Evolutionary conservation across 2,113 vertebrate species (phyloP).

Genomic region (Eolophus roseicapilla): DNA sequence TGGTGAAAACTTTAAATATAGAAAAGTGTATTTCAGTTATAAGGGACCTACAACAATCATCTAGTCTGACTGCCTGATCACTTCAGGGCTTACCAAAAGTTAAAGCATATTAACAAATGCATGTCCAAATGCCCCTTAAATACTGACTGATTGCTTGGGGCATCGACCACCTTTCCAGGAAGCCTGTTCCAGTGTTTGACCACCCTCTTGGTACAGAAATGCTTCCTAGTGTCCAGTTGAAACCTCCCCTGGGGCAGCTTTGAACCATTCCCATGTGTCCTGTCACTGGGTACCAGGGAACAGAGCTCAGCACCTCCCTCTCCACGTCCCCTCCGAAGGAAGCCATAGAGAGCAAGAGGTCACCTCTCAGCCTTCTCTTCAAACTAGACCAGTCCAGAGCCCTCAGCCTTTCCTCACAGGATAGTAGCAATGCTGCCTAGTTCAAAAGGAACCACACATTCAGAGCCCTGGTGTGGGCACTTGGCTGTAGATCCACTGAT

Average conservation of each 20-base stretch:
- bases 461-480: neutral
- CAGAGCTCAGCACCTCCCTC: neutral
- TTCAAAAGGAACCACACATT: rapidly evolving
- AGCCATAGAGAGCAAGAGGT: neutral
- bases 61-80: neutral
- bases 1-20: neutral
- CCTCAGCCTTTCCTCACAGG: rapidly evolving
- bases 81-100: neutral
- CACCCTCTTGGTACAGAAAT: neutral
- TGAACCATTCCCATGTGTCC: rapidly evolving
- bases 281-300: neutral
- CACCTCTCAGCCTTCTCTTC: neutral
- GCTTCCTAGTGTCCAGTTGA: neutral
- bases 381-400: rapidly evolving
- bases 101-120: neutral
- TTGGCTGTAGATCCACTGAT: neutral
- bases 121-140: neutral
- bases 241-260: rapidly evolving
- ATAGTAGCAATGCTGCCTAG: neutral
- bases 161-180: rapidly evolving
- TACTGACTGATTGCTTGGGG: neutral
- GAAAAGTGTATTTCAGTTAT: neutral
- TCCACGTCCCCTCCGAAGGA: neutral
- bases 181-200: neutral
- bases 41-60: neutral